These are phyloP conservation scores for Augiades crinisus DNA, from an alignment of 2,888 invertebrate species.

Conservation along the genomic window DNA sequence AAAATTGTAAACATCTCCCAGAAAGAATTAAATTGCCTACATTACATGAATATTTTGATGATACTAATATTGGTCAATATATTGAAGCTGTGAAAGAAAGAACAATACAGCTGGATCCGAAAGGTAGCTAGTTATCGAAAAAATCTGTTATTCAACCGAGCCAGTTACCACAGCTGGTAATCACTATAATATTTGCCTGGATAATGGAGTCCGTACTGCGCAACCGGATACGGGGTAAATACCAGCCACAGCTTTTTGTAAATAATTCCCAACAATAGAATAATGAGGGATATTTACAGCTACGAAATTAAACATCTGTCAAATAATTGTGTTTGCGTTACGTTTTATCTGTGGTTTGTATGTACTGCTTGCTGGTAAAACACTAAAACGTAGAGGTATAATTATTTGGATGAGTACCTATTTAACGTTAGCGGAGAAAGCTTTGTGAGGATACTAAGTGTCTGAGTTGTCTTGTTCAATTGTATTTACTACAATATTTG, in stretches of 20 bases:
- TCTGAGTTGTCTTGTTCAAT: too few relatives aligned
- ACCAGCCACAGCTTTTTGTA: conserved; percentile 16
- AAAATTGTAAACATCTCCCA: too few relatives aligned
- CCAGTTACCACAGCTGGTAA: conserved; percentile 24
- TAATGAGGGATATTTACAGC: conserved; percentile 10
- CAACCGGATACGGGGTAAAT: conserved; percentile 22
- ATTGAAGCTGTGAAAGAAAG: too few relatives aligned
- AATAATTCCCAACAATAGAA: conserved; percentile 12
- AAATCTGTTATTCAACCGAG: background rate
- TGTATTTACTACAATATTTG: too few relatives aligned
- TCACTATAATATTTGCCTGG: conserved; percentile 33
- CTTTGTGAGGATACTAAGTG: too few relatives aligned
- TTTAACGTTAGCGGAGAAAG: too few relatives aligned
- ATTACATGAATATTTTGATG: too few relatives aligned
- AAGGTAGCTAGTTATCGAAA: too few relatives aligned
- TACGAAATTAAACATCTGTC: conserved; percentile 13
- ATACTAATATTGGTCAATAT: too few relatives aligned
- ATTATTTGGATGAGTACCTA: too few relatives aligned
- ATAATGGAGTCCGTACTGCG: conserved; percentile 33
- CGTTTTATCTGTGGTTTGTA: conserved; percentile 3
- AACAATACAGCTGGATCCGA: too few relatives aligned
- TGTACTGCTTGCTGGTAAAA: background rate
- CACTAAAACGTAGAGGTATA: background rate
- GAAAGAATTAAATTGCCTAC: too few relatives aligned
- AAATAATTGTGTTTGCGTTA: conserved; percentile 5